Conservation (phyloP, 2,888 invertebrate species). For the Galerucella pusilla region DNA sequence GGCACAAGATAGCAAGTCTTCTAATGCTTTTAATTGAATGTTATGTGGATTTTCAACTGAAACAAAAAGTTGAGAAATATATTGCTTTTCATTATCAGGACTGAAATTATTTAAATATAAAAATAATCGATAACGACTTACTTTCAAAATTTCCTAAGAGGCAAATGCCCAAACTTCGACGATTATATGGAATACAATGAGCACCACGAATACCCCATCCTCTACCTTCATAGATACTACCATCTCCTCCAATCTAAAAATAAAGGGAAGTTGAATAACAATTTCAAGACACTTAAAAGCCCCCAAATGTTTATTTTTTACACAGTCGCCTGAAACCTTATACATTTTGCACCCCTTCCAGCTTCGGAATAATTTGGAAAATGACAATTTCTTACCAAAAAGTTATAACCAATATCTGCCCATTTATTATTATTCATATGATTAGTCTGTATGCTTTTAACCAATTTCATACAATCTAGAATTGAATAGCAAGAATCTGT, state of each 20-base stretch:
- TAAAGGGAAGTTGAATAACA: neutral
- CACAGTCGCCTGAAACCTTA: too few relatives aligned
- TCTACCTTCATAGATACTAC: slow-evolving; percentile 73
- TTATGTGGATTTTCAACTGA: slow-evolving; percentile 26
- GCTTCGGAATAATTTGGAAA: neutral
- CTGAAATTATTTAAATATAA: neutral
- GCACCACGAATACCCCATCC: slow-evolving; percentile 73
- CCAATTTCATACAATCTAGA: slow-evolving; percentile 59
- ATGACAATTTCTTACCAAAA: slow-evolving; percentile 54
- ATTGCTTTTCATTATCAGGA: neutral
- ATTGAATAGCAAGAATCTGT: slow-evolving; percentile 58
- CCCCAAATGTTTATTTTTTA: neutral
- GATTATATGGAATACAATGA: slow-evolving; percentile 72
- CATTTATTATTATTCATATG: slow-evolving; percentile 55
- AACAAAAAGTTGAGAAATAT: neutral
- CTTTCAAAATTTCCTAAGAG: slow-evolving; percentile 71
- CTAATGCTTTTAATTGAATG: slow-evolving; percentile 29
- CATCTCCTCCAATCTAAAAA: slow-evolving; percentile 71
- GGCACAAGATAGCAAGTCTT: slow-evolving; percentile 31
- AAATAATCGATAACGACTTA: slow-evolving; percentile 46
- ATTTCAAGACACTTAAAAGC: neutral
- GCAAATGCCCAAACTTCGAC: slow-evolving; percentile 71
- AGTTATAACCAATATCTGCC: slow-evolving; percentile 61
- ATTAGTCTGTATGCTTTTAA: slow-evolving; percentile 61
- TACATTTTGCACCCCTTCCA: too few relatives aligned